Conservation (phyloP, 2,888 invertebrate genomes). For the Phragmatobia fuliginosa region DNA sequence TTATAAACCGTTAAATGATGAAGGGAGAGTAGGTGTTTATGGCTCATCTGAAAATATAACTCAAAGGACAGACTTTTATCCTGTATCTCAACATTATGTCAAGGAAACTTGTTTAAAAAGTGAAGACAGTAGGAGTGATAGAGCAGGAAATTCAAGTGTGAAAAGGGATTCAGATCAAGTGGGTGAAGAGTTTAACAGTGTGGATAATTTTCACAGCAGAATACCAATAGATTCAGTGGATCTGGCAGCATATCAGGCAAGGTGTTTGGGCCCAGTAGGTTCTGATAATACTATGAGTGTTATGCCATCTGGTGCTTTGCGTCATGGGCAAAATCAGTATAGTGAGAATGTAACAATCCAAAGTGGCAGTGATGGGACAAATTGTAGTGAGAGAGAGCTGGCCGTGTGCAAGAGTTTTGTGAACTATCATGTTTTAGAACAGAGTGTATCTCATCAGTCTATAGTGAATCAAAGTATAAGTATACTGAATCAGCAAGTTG, state of each 20-base stretch:
- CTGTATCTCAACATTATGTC: slow-evolving; percentile 65
- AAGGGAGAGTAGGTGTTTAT: slow-evolving; percentile 66
- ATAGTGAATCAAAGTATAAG: slow-evolving; percentile 85
- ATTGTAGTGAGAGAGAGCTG: slow-evolving; percentile 74
- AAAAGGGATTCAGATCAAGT: slow-evolving; percentile 66
- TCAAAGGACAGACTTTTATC: slow-evolving; percentile 68
- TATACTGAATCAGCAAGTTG: slow-evolving; percentile 84
- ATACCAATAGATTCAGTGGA: slow-evolving; percentile 67
- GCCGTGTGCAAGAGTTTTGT: slow-evolving; percentile 77
- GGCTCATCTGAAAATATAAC: slow-evolving; percentile 60
- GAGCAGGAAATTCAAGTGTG: slow-evolving; percentile 53
- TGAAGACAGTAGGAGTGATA: slow-evolving; percentile 63
- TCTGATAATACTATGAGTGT: slow-evolving; percentile 72
- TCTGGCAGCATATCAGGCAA: slow-evolving; percentile 69
- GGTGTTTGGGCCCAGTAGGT: slow-evolving; percentile 65
- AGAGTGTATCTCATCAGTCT: slow-evolving; percentile 83
- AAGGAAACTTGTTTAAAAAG: slow-evolving; percentile 67
- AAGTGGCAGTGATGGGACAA: slow-evolving; percentile 70
- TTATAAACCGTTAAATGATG: slow-evolving; percentile 72
- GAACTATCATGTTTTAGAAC: slow-evolving; percentile 85
- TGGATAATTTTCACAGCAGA: slow-evolving; percentile 70
- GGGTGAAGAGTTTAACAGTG: slow-evolving; percentile 63
- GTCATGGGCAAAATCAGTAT: slow-evolving; percentile 71
- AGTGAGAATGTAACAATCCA: slow-evolving; percentile 74
- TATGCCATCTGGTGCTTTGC: slow-evolving; percentile 67